Percentiles rank a stretch among this genome's conserved stretches.
These are phyloP conservation scores for Protodeltote pygarga DNA, from an alignment of 2,888 invertebrate species.

Conservation along the genomic window DNA sequence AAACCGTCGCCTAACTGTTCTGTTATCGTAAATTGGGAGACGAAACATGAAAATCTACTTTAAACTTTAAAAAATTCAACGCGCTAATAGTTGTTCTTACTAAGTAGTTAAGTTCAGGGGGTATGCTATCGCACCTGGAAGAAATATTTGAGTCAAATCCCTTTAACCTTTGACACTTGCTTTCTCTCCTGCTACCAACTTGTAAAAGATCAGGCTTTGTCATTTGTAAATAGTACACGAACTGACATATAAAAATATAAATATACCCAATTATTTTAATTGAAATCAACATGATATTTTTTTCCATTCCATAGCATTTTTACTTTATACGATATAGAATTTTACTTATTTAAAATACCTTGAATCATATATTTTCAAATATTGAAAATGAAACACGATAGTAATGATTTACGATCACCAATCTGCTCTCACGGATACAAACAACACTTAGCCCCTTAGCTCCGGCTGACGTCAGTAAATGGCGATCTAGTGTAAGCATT, in stretches of 20 bases:
- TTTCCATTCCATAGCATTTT: slow-evolving; percentile 3
- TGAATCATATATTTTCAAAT: slow-evolving; percentile 1
- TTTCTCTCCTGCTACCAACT: slow-evolving; percentile 9
- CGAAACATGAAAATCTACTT: slow-evolving; percentile 49
- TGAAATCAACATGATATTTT: background rate
- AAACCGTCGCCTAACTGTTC: slow-evolving; percentile 28
- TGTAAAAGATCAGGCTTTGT: slow-evolving; percentile 15
- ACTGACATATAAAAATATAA: background rate
- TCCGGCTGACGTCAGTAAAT: slow-evolving; percentile 17
- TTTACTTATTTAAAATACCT: background rate
- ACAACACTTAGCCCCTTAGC: slow-evolving; percentile 4
- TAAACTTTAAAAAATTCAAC: slow-evolving; percentile 43
- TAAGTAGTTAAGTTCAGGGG: slow-evolving; percentile 14
- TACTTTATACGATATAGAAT: background rate
- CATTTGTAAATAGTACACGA: no score
- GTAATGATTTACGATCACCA: slow-evolving; percentile 16
- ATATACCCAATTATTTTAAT: background rate
- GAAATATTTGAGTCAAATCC: slow-evolving; percentile 11
- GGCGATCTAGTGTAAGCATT: slow-evolving; percentile 14
- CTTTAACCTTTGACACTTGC: slow-evolving; percentile 34
- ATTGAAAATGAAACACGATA: background rate
- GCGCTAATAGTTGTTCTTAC: slow-evolving; percentile 26
- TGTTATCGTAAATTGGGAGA: slow-evolving; percentile 39
- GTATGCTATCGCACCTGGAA: slow-evolving; percentile 11
- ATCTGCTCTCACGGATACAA: slow-evolving; percentile 15